Evolutionary conservation across 2,888 invertebrate genomes (phyloP).

Genomic region (Eledone cirrhosa): DNA sequence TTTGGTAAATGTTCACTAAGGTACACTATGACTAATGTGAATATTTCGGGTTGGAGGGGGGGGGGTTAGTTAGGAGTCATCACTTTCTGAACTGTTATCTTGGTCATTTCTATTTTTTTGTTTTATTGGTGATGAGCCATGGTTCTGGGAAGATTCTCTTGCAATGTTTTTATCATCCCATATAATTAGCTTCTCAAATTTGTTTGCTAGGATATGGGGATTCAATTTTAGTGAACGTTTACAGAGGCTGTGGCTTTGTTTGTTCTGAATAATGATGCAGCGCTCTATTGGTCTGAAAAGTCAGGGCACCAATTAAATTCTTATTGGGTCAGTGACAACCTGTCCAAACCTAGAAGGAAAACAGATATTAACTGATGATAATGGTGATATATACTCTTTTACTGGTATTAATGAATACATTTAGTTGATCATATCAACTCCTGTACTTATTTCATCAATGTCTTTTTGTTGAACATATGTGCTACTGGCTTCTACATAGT

Average conservation of each 20-base stretch:
- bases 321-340: too few species aligned
- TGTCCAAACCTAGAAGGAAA: too few species aligned
- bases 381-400: too few species aligned
- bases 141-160: neutral
- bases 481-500: too few species aligned
- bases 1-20: neutral
- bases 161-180: slow-evolving; percentile 8
- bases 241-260: neutral
- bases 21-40: neutral
- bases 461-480: too few species aligned
- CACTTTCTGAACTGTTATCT: slow-evolving; percentile 25
- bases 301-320: too few species aligned
- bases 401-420: too few species aligned
- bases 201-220: slow-evolving; percentile 5
- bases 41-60: neutral
- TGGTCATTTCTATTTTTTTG: neutral
- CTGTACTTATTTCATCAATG: too few species aligned
- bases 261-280: too few species aligned
- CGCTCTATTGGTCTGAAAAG: too few species aligned
- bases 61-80: slow-evolving; percentile 2
- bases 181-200: slow-evolving; percentile 18
- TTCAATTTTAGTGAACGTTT: slow-evolving; percentile 12
- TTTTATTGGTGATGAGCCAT: neutral
- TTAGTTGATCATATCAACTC: too few species aligned
- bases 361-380: too few species aligned